Evolutionary conservation across 2,797 vertebrate genomes (phyloP).

Genomic region (Columba guinea): DNA sequence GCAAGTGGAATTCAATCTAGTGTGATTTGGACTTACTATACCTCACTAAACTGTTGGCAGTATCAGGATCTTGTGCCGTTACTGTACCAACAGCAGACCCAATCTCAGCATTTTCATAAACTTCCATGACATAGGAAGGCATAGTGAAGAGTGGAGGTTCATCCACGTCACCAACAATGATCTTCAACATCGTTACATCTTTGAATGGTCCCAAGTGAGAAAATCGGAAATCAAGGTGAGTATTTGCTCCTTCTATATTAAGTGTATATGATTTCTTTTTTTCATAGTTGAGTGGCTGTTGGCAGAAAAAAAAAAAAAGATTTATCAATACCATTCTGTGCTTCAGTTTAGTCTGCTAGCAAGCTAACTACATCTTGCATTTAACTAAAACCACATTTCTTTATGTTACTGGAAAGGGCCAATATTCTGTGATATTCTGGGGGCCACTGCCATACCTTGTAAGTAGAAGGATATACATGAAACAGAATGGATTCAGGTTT

Average conservation of each 20-base stretch:
- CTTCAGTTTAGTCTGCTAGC: not conserved
- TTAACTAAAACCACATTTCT: not conserved
- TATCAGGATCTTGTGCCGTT: constrained; percentile 92
- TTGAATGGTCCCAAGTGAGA: constrained; percentile 94
- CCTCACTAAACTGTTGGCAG: constrained; percentile 91
- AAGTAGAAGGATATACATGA: not conserved
- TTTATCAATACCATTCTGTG: not conserved
- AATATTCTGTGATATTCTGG: not conserved
- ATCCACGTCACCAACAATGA: constrained; percentile 94
- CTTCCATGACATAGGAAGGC: constrained; percentile 93
- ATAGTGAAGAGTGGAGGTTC: constrained; percentile 93
- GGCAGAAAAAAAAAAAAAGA: constrained; percentile 12
- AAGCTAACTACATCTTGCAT: not conserved
- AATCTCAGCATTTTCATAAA: constrained; percentile 88
- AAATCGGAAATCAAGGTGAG: constrained; percentile 92
- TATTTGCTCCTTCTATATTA: constrained; percentile 93
- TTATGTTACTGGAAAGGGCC: not conserved
- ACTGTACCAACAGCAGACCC: constrained; percentile 91
- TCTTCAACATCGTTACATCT: constrained; percentile 90
- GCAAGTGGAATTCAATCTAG: not conserved
- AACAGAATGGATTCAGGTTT: not conserved
- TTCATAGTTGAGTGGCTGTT: constrained; percentile 94
- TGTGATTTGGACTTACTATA: constrained; percentile 58
- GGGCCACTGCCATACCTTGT: not conserved
- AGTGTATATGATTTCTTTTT: constrained; percentile 96